These are phyloP conservation scores for Cyprinodon tularosa DNA, from an alignment of 2,113 vertebrate species.

Conservation along the genomic window DNA sequence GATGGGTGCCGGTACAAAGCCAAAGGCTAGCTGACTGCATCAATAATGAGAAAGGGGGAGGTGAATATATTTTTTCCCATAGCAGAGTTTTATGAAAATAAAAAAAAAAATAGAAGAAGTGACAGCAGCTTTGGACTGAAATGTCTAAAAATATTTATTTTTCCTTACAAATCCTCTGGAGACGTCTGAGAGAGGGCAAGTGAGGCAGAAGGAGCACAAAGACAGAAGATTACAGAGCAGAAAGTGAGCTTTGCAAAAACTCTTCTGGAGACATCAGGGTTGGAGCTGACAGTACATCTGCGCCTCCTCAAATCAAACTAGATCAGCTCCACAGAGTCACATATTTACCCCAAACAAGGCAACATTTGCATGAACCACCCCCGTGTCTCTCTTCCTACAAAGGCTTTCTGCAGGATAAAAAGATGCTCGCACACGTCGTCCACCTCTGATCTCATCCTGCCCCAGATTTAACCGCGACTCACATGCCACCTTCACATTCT, in stretches of 20 bases:
- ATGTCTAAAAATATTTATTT: conserved; percentile 82
- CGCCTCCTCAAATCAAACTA: conserved; percentile 31
- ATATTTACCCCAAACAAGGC: conserved; percentile 15
- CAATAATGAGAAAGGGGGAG: conserved; percentile 75
- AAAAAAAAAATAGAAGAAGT: conserved; percentile 52
- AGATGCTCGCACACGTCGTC: conserved; percentile 17
- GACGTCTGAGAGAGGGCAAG: conserved; percentile 61
- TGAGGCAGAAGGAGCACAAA: conserved; percentile 19
- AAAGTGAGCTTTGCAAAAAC: conserved; percentile 38
- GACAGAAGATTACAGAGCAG: conserved; percentile 38
- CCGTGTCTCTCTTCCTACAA: not conserved
- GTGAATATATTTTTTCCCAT: conserved; percentile 75
- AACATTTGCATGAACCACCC: conserved; percentile 6
- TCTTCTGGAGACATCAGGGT: conserved; percentile 8
- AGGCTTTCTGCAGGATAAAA: conserved; percentile 9
- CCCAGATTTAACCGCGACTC: conserved; percentile 20
- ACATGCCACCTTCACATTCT: not conserved
- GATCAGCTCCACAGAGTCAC: conserved; percentile 18
- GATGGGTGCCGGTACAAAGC: conserved; percentile 76
- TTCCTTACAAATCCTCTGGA: conserved; percentile 76
- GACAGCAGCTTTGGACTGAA: conserved; percentile 70
- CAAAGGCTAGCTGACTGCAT: conserved; percentile 69
- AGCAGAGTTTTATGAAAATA: conserved; percentile 69
- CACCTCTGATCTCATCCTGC: conserved; percentile 26
- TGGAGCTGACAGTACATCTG: conserved; percentile 24